Percentiles rank a stretch among this genome's conserved stretches.
phyloP scores from a whole-genome alignment of 1,140 invertebrate species.

The Solen grandis region DNA sequence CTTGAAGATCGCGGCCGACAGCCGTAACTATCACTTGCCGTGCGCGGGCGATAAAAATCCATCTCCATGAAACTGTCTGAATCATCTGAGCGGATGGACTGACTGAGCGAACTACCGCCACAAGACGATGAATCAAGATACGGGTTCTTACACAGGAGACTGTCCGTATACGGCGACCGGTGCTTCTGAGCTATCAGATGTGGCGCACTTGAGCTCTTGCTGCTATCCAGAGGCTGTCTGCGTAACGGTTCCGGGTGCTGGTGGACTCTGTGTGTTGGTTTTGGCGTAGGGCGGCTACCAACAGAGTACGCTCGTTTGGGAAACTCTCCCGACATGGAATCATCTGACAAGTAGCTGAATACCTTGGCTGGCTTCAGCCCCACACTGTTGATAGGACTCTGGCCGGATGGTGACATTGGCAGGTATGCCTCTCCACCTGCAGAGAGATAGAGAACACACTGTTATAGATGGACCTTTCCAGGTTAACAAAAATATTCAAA shows the following conservation, averaged over 20 bases:
- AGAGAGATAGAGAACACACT: background rate
- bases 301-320: constrained; percentile 90
- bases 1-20: constrained; percentile 73
- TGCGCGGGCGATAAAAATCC: constrained; percentile 74
- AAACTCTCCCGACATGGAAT: constrained; percentile 71
- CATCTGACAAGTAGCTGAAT: constrained; percentile 74
- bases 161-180: constrained; percentile 36
- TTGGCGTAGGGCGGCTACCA: constrained; percentile 86
- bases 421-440: constrained; percentile 74
- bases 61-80: constrained; percentile 77
- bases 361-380: constrained; percentile 71
- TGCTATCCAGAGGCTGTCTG: constrained; percentile 65
- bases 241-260: constrained; percentile 55
- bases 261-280: constrained; percentile 36
- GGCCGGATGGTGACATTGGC: constrained; percentile 66
- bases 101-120: constrained; percentile 65
- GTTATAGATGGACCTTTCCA: background rate
- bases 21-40: constrained; percentile 77
- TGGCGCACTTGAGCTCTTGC: constrained; percentile 74
- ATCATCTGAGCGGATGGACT: constrained; percentile 73
- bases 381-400: constrained; percentile 60
- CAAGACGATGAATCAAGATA: constrained; percentile 57
- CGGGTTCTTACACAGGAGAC: background rate
- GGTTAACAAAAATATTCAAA: background rate
- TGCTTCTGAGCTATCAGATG: constrained; percentile 70